Evolutionary conservation across 2,888 invertebrate genomes (phyloP).

Genomic region (Germaria angustata): DNA sequence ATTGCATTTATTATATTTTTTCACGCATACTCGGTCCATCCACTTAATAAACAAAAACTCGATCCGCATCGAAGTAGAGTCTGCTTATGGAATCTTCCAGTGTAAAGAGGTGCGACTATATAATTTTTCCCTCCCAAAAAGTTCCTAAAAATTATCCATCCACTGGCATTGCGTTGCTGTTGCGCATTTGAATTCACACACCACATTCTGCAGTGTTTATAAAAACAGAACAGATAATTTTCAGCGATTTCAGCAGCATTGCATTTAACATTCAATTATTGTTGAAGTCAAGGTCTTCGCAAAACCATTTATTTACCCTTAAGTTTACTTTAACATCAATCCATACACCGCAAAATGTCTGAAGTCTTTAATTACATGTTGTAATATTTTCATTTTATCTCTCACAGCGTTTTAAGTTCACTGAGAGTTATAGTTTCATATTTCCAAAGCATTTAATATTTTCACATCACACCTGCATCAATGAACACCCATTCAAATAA

Average conservation of each 20-base stretch:
- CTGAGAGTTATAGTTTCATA: constrained; percentile 13
- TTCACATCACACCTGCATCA: constrained; percentile 35
- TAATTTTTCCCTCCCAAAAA: too few species aligned
- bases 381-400: neutral
- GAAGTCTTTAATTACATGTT: neutral
- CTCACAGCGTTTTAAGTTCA: neutral
- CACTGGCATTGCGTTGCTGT: too few species aligned
- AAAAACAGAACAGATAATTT: neutral
- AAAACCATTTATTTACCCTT: neutral
- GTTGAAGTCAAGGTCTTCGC: constrained; percentile 37
- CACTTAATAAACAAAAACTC: too few species aligned
- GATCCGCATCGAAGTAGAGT: too few species aligned
- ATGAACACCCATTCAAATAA: neutral
- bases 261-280: constrained; percentile 38
- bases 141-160: too few species aligned
- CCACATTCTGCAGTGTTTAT: too few species aligned
- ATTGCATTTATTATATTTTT: neutral
- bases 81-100: too few species aligned
- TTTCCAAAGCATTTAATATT: constrained; percentile 13
- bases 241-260: neutral
- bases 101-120: too few species aligned
- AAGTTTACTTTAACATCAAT: neutral
- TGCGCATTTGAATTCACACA: too few species aligned
- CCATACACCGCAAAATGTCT: constrained; percentile 23
- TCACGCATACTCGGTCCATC: too few species aligned